Conservation (phyloP, 2,113 vertebrate genomes). For the Trogon surrucura region DNA sequence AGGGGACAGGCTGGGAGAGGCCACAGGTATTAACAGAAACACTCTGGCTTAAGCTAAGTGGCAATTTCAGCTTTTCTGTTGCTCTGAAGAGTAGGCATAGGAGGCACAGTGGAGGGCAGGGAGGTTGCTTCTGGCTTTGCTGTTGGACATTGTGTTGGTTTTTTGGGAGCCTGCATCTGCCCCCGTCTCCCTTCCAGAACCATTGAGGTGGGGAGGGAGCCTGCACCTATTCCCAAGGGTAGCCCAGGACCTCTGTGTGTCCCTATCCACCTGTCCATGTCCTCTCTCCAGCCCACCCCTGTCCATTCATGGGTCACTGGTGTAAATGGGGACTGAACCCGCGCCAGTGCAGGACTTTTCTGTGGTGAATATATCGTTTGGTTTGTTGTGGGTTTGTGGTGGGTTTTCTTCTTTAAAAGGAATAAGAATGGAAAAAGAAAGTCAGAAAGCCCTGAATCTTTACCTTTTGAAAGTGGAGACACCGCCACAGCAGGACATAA, state of each 20-base stretch:
- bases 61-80: background rate
- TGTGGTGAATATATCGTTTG: background rate
- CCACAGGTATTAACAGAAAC: background rate
- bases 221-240: fast-evolving
- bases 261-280: background rate
- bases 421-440: conserved; percentile 38
- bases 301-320: background rate
- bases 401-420: background rate
- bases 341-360: background rate
- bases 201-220: fast-evolving
- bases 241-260: background rate
- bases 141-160: background rate
- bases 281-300: background rate
- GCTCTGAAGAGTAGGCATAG: background rate
- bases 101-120: background rate
- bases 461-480: conserved; percentile 56
- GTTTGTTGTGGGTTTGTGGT: background rate
- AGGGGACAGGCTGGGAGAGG: background rate
- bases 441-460: conserved; percentile 46
- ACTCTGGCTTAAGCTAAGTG: background rate
- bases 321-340: background rate
- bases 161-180: background rate
- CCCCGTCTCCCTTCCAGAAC: background rate
- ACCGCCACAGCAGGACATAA: conserved; percentile 64
- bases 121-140: background rate